A percentile compares a stretch with the other conserved stretches of the same genome.
These are phyloP conservation scores for Pycnomerus fuliginosus DNA, from an alignment of 2,888 invertebrate genomes.

Conservation along the genomic window DNA sequence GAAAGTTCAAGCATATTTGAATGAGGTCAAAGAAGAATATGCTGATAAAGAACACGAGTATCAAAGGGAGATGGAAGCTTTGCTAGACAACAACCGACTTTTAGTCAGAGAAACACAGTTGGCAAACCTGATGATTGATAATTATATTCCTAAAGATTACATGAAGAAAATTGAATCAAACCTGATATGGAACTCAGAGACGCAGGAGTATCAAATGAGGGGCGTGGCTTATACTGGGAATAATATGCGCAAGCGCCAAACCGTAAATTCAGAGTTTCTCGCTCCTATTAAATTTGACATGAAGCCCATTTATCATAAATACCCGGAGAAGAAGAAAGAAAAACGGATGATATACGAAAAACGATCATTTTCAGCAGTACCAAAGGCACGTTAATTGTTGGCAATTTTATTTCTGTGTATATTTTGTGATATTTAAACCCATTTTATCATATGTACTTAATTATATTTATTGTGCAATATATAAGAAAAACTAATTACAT, in stretches of 20 bases:
- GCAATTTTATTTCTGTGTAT: too few species aligned
- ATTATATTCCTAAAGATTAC: slow-evolving; percentile 92
- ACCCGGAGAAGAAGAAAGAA: slow-evolving; percentile 42
- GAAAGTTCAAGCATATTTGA: slow-evolving; percentile 81
- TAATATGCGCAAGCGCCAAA: slow-evolving; percentile 83
- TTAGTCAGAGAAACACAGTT: slow-evolving; percentile 87
- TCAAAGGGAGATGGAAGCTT: slow-evolving; percentile 94
- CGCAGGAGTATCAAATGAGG: slow-evolving; percentile 97
- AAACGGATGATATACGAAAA: slow-evolving; percentile 25
- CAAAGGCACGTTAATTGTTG: too few species aligned
- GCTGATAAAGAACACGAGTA: slow-evolving; percentile 91
- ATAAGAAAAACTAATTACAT: too few species aligned
- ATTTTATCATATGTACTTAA: too few species aligned
- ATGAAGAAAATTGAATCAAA: slow-evolving; percentile 88
- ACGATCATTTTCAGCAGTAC: slow-evolving; percentile 28
- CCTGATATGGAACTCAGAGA: slow-evolving; percentile 97
- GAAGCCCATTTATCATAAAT: slow-evolving; percentile 50
- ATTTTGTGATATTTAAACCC: too few species aligned
- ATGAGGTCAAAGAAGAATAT: slow-evolving; percentile 82
- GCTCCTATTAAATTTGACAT: slow-evolving; percentile 41
- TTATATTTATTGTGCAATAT: too few species aligned
- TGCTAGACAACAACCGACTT: slow-evolving; percentile 89
- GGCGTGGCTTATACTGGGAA: slow-evolving; percentile 99
- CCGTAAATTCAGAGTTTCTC: slow-evolving; percentile 47
- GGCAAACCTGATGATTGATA: slow-evolving; percentile 87